These are phyloP conservation scores for Chrysochloris asiatica DNA, from an alignment of 2,113 vertebrate species.

Conservation along the genomic window DNA sequence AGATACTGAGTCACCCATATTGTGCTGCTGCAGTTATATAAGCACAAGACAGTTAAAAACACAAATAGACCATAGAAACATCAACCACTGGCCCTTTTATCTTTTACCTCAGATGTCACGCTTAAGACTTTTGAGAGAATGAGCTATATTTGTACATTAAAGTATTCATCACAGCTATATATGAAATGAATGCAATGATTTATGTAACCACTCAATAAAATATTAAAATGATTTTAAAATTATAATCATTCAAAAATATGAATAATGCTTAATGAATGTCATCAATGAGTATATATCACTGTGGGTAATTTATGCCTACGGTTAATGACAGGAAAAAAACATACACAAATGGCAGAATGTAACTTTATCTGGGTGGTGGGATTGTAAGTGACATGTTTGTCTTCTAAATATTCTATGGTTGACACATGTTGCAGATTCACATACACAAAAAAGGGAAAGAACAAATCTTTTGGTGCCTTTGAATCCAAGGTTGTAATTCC, in stretches of 20 bases:
- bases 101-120: background rate
- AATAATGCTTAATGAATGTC: constrained; percentile 21
- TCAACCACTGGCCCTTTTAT: background rate
- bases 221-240: constrained; percentile 36
- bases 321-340: background rate
- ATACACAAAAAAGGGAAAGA: background rate
- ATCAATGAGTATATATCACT: background rate
- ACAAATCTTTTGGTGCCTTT: background rate
- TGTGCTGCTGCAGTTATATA: background rate
- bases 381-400: background rate
- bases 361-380: background rate
- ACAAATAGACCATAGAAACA: too few species aligned
- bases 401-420: background rate
- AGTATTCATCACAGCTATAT: background rate
- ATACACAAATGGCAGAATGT: background rate
- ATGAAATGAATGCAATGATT: constrained; percentile 20
- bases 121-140: background rate
- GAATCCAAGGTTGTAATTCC: background rate
- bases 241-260: constrained; percentile 25
- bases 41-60: constrained; percentile 18
- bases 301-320: background rate
- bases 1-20: background rate
- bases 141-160: background rate
- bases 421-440: background rate
- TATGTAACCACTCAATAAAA: background rate